Evolutionary conservation across 2,888 invertebrate genomes (phyloP), one percentile per base, ranked within the genome.

Genomic region (Amiota minor): DNA sequence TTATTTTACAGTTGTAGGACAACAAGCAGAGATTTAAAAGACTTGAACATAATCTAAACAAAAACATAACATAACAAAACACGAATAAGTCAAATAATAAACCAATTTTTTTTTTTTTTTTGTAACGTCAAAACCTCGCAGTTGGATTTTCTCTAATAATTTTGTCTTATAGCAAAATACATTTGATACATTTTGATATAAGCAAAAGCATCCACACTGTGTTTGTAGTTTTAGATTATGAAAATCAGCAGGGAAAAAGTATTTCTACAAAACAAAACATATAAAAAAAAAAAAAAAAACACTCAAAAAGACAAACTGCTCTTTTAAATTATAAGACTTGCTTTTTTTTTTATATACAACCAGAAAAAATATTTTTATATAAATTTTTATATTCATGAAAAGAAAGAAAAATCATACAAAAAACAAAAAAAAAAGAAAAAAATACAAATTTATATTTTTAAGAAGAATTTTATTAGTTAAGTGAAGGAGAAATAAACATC

Each of bases 1-100:
- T 77, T 88, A 85, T 74, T 88, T 88, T 67, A 86, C 88, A n/a
- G 88, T 87, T 56, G 81, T 88, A 45, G 88, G 87, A 4, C 88
- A 88, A 71, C 83, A 88, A 77, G 59, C 59, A 18, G 85, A 88
- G 78, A 80, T 80, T 74, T 85, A 81, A 68, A 85, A 84, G 85
- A 85, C 85, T 86, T 83, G 64, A 70, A 70, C 20, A 47, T 18
- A 49, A 61, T 9, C 9, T 62, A n/a, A 35, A 8, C 11, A 56
- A 53, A 16, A 53, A 3, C 2, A 4, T 46, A 64, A 35, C 64
- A 4, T 46, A 64, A 35, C 64, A 4, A 64, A 10, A 85, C 80
- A 81, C 85, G 74, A 64, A 82, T 47, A 69, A 70, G 70, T 59
- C 46, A 46, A 55, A 64, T 9, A n/a, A n/a, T n/a, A n/a, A 6